phyloP scores from a whole-genome alignment of 2,888 invertebrate species.

The Eremobia ochroleuca region DNA sequence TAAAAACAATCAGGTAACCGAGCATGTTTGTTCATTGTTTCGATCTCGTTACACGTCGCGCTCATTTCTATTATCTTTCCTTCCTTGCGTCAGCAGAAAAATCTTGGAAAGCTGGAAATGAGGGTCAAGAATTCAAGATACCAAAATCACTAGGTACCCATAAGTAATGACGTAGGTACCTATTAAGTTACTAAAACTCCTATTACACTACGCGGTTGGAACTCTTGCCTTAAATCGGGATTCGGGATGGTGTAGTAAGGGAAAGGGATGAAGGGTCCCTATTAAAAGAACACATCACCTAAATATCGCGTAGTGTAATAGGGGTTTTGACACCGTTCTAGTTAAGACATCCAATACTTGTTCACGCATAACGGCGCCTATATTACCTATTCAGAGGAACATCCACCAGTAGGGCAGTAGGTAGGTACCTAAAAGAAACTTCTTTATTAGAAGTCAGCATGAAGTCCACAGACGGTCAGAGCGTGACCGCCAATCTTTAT shows the following conservation, averaged over 20 bases:
- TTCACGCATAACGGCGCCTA: constrained; percentile 6
- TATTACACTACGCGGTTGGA: background rate
- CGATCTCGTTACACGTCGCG: constrained; percentile 5
- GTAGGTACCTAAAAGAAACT: constrained; percentile 53
- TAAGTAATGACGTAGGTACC: background rate
- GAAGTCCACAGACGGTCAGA: constrained; percentile 53
- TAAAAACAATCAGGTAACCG: background rate
- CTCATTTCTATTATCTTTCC: constrained; percentile 15
- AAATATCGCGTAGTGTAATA: background rate
- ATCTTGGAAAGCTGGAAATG: background rate
- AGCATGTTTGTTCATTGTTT: constrained; percentile 26
- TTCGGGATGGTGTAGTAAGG: background rate
- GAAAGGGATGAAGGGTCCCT: background rate
- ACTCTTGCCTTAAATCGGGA: background rate
- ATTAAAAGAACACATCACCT: background rate
- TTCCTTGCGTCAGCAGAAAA: background rate
- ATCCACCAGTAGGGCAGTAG: constrained; percentile 31
- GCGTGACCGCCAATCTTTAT: constrained; percentile 72
- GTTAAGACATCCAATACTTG: constrained; percentile 2
- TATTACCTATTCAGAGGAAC: constrained; percentile 23
- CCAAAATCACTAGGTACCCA: background rate
- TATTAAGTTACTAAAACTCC: background rate
- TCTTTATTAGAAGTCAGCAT: constrained; percentile 50
- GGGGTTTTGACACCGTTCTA: background rate
- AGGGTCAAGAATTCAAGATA: background rate